Evolutionary conservation across 2,113 vertebrate genomes (phyloP).

Genomic region (Oncorhynchus gorbuscha): DNA sequence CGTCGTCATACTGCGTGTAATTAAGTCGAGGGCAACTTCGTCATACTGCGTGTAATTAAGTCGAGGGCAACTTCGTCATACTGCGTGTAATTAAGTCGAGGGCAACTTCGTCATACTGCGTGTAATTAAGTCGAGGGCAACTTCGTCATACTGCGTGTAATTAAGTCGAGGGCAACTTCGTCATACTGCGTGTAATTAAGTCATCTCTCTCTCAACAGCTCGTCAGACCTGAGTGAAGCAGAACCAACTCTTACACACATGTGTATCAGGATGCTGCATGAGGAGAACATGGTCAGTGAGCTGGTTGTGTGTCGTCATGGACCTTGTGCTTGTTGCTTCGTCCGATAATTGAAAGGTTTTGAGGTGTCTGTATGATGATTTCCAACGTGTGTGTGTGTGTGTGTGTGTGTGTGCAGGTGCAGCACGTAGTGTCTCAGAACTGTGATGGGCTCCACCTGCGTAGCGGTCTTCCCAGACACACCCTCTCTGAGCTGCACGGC

Average conservation of each 20-base stretch:
- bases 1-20: too few species aligned
- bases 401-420: slow-evolving; percentile 72
- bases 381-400: background rate
- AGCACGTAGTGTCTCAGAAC: slow-evolving; percentile 96
- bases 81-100: too few species aligned
- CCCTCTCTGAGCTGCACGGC: slow-evolving; percentile 93
- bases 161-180: too few species aligned
- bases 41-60: too few species aligned
- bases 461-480: slow-evolving; percentile 83
- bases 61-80: too few species aligned
- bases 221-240: slow-evolving; percentile 90
- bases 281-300: slow-evolving; percentile 85
- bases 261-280: slow-evolving; percentile 85
- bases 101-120: too few species aligned
- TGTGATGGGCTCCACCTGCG: slow-evolving; percentile 96
- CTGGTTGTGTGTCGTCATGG: background rate
- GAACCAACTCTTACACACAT: slow-evolving; percentile 96
- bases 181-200: too few species aligned
- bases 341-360: background rate
- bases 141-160: too few species aligned
- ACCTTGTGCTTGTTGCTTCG: background rate
- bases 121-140: too few species aligned
- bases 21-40: too few species aligned
- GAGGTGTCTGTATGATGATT: background rate
- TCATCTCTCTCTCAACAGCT: slow-evolving; percentile 63